Evolutionary conservation across 2,888 invertebrate species (phyloP), one percentile per base, ranked within the genome.

Genomic region (Labia minor): DNA sequence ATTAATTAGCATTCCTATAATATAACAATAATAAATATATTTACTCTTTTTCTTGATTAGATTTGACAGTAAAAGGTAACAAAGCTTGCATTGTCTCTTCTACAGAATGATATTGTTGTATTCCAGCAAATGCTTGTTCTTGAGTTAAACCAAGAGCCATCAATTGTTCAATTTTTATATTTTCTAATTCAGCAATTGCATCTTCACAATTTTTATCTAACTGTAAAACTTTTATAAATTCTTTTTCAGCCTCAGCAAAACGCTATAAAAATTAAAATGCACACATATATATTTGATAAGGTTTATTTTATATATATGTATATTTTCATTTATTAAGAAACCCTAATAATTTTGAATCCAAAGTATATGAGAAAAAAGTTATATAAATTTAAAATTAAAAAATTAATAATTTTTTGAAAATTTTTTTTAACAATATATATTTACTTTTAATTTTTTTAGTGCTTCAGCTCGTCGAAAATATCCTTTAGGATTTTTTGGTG

Each of bases 401-500:
- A 49, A 49, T 49, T 49, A 16, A 49, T 49, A 10, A 49, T 33
- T 11, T 33, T 11, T 49, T 10, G 14, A n/a, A 49, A 10, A 49
- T 49, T 49, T 10, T 14, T 8, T 49, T n/a, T 11, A 49, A 49
- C 14, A 4, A 49, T 18, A 21, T 2, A 37, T 62, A 73, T 76
- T 74, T 74, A 80, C 79, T 72, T 78, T 77, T 72, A 79, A 73
- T 62, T 79, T 79, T 63, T 76, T 75, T 70, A 80, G 74, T 21
- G 80, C 79, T 72, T 78, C 74, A 37, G 78, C 80, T 75, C 77
- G 77, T 72, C 80, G 74, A 75, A 77, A 80, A 73, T 78, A 77
- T 62, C 79, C 79, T 74, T 80, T 80, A 49, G 79, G 77, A 78
- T 79, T 80, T 66, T 77, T 74, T 67, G 78, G 75, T 64, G 76